Evolutionary conservation across 2,113 vertebrate species (phyloP).

Genomic region (Pachypanchax playfairii): DNA sequence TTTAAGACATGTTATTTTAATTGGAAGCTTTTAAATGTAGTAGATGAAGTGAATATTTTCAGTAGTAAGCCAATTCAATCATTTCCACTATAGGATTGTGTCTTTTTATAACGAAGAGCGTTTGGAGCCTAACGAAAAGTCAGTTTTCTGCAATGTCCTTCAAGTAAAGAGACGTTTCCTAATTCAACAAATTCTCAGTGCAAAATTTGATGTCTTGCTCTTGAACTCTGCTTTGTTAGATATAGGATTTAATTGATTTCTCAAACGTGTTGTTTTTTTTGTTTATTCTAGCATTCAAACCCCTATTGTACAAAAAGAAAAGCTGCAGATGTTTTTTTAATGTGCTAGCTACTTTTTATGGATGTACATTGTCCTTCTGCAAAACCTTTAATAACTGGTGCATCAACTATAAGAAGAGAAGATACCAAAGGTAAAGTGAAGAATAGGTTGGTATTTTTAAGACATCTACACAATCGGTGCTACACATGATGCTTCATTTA

Average conservation of each 20-base stretch:
- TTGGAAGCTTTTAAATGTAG: too few relatives aligned
- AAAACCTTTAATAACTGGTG: constrained; percentile 1
- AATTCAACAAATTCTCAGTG: neutral
- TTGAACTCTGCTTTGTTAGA: neutral
- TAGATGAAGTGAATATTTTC: too few relatives aligned
- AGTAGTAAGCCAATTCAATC: too few relatives aligned
- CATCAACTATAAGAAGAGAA: neutral
- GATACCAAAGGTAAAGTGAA: neutral
- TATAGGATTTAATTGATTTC: neutral
- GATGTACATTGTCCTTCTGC: constrained; percentile 22
- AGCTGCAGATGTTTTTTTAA: neutral
- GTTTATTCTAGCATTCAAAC: neutral
- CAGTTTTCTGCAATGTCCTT: neutral
- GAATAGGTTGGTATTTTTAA: constrained; percentile 6
- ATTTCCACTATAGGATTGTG: too few relatives aligned
- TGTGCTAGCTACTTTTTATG: constrained; percentile 44
- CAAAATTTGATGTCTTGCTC: neutral
- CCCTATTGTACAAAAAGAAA: neutral
- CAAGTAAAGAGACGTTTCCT: neutral
- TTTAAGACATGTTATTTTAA: too few relatives aligned
- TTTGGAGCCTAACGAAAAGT: neutral
- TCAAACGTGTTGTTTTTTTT: neutral
- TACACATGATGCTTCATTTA: constrained; percentile 1
- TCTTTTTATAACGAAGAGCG: neutral
- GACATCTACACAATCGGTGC: too few relatives aligned